Evolutionary conservation across 2,797 vertebrate genomes (phyloP).

Genomic region (Catharus ustulatus): DNA sequence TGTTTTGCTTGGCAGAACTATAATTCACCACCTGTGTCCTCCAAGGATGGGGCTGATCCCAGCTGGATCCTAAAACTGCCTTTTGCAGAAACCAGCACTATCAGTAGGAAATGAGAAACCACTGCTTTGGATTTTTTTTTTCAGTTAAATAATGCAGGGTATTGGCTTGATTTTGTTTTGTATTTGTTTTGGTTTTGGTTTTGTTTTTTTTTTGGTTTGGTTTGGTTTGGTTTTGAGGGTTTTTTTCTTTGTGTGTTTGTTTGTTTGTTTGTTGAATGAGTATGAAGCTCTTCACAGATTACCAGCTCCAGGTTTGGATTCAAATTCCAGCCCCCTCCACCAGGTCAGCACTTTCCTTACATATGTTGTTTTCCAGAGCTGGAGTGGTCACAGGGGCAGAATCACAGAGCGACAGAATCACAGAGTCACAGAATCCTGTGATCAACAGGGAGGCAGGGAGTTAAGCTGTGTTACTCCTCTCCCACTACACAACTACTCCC

Average conservation of each 20-base stretch:
- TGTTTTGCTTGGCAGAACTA: background rate
- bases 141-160: rapidly evolving
- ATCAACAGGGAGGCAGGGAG: background rate
- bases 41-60: background rate
- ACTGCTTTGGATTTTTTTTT: background rate
- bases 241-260: background rate
- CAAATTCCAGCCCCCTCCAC: background rate
- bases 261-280: background rate
- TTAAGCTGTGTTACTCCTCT: background rate
- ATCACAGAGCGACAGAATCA: background rate
- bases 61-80: background rate
- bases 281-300: background rate
- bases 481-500: background rate
- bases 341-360: background rate
- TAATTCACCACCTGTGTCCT: background rate
- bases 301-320: background rate
- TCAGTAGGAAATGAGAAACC: background rate
- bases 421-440: background rate
- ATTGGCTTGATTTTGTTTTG: background rate
- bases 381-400: background rate
- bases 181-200: too few species aligned
- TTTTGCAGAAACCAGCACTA: background rate
- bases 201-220: too few species aligned
- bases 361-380: background rate
- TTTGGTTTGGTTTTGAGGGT: too few species aligned